Base-by-base conservation (phyloP, 2,113 vertebrate genomes). In the Ictalurus furcatus region DNA sequence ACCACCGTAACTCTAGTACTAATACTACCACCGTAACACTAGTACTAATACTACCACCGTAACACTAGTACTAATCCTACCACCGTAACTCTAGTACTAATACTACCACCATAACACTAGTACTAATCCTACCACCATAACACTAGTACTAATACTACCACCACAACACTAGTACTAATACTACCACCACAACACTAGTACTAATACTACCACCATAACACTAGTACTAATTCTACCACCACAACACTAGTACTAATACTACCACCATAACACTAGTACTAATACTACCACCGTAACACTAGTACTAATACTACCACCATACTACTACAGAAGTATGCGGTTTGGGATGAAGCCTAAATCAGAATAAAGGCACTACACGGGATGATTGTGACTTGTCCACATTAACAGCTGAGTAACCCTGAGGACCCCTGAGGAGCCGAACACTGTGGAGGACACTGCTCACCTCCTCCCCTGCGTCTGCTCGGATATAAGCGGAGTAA, bases 391-490 rank as follows among this genome's bases (percentile, higher is more conserved):
- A n/a, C 25, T 28, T n/a, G 63, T n/a, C n/a, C 63, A 65, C 25
- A 28, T 11, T 2, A 12, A 28, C 63, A 71, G 34, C 34, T 9
- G 71, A 69, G 30, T 21, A 76, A 12, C 37, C 8, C 3, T 48
- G 73, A 44, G 19, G 40, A 76, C 4, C 37, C 8, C 9, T 48
- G 73, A 44, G 8, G 4, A 78, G 23, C 30, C 9, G 5, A 37
- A 21, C 34, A 54, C 14, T 40, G 25, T 37, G 25, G n/a, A 34
- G 17, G n/a, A 65, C 23, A 48, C 13, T 56, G 6, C 79, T 69
- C n/a, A 96, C 96, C 96, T 96, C 95, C 14, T 95, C 94, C 37
- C 92, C 94, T 1, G 95, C 96, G 0, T 90, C 93, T 23, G 94
- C 95, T 89, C 92, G 93, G 81, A 96, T 92, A 88, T 96, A 96